Base-by-base conservation (phyloP, 35 echinoderm and acorn worm species). In the Strongylocentrotus purpuratus region DNA sequence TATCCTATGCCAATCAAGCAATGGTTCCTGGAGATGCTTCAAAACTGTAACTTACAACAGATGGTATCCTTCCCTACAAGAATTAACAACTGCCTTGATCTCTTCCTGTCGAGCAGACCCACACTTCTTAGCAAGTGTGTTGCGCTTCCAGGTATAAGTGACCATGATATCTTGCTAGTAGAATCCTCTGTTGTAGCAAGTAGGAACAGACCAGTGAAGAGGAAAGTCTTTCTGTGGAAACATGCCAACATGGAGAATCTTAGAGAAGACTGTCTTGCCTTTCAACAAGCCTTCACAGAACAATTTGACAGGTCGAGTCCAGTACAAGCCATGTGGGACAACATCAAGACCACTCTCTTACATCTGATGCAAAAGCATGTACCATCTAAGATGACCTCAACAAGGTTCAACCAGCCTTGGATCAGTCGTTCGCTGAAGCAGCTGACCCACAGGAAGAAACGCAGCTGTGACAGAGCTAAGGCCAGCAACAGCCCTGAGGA, bases 391-490 rank as follows among this genome's bases (percentile, higher is more conserved):
- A n/a, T n/a, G n/a, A n/a, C n/a, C n/a, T n/a, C n/a, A n/a, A n/a
- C n/a, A n/a, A n/a, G n/a, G n/a, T n/a, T n/a, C n/a, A n/a, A n/a
- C n/a, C n/a, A n/a, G n/a, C n/a, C n/a, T n/a, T n/a, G n/a, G n/a
- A 70, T 87, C 60, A 87, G 7, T 47, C 28, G 85, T 32, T 78
- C 94, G 0, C 65, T n/a, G n/a, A n/a, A n/a, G n/a, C n/a, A n/a
- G n/a, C n/a, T n/a, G n/a, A n/a, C n/a, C n/a, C n/a, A n/a, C n/a
- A n/a, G n/a, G n/a, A n/a, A n/a, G n/a, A n/a, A n/a, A n/a, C n/a
- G n/a, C n/a, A n/a, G n/a, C n/a, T 95, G 65, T 32, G n/a, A 48
- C 17, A 95, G 61, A 61, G 48, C 89, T 35, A 95, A 87, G 78
- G 17, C 20, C 32, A 87, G 45, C 70, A 95, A 87, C 45, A 50